Evolutionary conservation across 2,888 invertebrate genomes (phyloP).

Genomic region (Ashinkailepas kermadecensis): DNA sequence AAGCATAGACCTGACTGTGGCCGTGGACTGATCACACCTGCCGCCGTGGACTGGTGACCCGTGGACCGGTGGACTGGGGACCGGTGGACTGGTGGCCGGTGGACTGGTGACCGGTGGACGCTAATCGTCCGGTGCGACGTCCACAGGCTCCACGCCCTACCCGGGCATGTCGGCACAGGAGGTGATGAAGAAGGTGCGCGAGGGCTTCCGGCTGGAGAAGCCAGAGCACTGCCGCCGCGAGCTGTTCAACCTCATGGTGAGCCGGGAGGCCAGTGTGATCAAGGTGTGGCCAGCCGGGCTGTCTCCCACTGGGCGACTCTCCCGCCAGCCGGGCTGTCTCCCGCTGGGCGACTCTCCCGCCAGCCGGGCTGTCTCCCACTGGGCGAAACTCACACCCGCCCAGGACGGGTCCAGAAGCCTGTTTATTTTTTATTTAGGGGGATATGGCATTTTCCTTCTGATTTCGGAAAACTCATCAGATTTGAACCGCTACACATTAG

Average conservation of each 20-base stretch:
- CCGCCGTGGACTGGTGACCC: too few species aligned
- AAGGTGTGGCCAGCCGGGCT: neutral
- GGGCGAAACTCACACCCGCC: neutral
- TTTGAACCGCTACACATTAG: too few species aligned
- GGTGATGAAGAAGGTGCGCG: slow-evolving; percentile 78
- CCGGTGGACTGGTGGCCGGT: too few species aligned
- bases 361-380: neutral
- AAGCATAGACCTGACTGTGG: too few species aligned
- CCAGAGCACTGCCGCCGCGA: slow-evolving; percentile 89
- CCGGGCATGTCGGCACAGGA: slow-evolving; percentile 86
- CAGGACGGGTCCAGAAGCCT: too few species aligned
- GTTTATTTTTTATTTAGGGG: too few species aligned
- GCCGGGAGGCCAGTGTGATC: neutral
- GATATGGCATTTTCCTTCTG: too few species aligned
- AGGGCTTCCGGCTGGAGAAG: slow-evolving; percentile 82
- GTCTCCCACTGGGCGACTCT: neutral
- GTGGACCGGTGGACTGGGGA: too few species aligned
- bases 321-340: neutral
- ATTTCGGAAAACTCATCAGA: too few species aligned
- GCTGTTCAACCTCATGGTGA: slow-evolving; percentile 42
- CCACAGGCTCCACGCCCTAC: slow-evolving; percentile 78
- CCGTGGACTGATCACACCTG: too few species aligned
- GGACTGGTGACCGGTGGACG: too few species aligned
- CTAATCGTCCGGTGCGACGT: too few species aligned
- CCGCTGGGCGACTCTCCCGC: neutral